Conservation (phyloP, 2,113 vertebrate species). For the Amblyopsis rosae region DNA sequence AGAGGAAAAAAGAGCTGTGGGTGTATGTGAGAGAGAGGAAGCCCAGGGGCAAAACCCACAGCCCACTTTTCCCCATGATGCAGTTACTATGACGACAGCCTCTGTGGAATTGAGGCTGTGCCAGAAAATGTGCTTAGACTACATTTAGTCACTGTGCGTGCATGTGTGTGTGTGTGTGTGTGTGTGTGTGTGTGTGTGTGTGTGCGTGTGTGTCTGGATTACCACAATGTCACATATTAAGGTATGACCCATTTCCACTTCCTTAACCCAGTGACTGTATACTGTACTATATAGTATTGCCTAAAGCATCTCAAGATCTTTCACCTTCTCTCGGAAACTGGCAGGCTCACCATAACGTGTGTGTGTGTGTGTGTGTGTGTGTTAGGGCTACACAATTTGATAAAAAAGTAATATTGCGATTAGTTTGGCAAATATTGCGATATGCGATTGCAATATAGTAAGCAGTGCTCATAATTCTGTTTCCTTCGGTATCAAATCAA, state of each 20-base stretch:
- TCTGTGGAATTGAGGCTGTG: background rate
- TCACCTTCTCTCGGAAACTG: too few relatives aligned
- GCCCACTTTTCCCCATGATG: slow-evolving; percentile 6
- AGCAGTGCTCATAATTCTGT: too few relatives aligned
- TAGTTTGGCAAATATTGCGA: too few relatives aligned
- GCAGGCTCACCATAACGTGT: too few relatives aligned
- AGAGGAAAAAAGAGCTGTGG: background rate
- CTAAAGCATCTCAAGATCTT: too few relatives aligned
- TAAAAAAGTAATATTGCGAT: too few relatives aligned
- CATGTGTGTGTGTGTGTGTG: slow-evolving; percentile 20
- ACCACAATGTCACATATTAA: slow-evolving; percentile 59
- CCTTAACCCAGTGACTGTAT: background rate
- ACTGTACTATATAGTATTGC: too few relatives aligned
- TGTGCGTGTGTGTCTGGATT: slow-evolving; percentile 29
- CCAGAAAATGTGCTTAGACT: slow-evolving; percentile 17
- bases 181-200: slow-evolving; percentile 22
- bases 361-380: too few relatives aligned
- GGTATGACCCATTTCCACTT: slow-evolving; percentile 62
- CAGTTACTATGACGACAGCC: slow-evolving; percentile 40
- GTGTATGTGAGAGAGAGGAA: slow-evolving; percentile 5
- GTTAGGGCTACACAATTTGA: too few relatives aligned
- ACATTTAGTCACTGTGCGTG: slow-evolving; percentile 28
- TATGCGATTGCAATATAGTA: too few relatives aligned
- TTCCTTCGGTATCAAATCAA: too few relatives aligned
- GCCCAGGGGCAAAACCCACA: slow-evolving; percentile 19